Evolutionary conservation across 1,140 invertebrate genomes (phyloP).

Genomic region (Drosophila kanapiae): DNA sequence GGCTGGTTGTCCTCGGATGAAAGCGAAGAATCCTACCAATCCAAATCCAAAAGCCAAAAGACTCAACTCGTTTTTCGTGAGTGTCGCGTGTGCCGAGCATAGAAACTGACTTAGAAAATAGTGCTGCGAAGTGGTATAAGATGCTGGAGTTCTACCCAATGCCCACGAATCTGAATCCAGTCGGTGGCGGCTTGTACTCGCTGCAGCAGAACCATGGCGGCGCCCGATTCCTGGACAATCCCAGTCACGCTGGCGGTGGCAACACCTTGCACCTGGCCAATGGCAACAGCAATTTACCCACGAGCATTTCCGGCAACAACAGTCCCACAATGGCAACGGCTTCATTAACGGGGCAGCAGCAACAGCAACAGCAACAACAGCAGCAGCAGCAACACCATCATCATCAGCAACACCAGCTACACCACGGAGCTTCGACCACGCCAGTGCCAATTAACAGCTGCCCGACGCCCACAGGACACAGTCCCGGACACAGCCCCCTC

Average conservation of each 20-base stretch:
- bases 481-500: slow-evolving; percentile 72
- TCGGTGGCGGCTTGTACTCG: slow-evolving; percentile 78
- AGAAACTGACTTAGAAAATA: slow-evolving; percentile 8
- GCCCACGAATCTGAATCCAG: slow-evolving; percentile 84
- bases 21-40: slow-evolving; percentile 8
- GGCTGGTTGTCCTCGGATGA: slow-evolving; percentile 72
- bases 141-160: slow-evolving; percentile 85
- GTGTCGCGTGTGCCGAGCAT: slow-evolving; percentile 22
- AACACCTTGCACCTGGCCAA: slow-evolving; percentile 38
- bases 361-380: slow-evolving; percentile 22
- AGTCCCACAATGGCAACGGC: slow-evolving; percentile 61
- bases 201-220: slow-evolving; percentile 83
- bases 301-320: slow-evolving; percentile 68
- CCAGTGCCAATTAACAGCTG: slow-evolving; percentile 74
- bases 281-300: slow-evolving; percentile 49
- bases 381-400: slow-evolving; percentile 47
- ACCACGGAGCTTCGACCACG: slow-evolving; percentile 68
- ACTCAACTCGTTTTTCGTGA: slow-evolving; percentile 14
- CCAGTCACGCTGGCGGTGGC: slow-evolving; percentile 43
- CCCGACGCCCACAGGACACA: slow-evolving; percentile 78
- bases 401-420: slow-evolving; percentile 60
- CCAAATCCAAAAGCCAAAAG: slow-evolving; percentile 3
- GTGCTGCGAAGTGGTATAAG: slow-evolving; percentile 43
- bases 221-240: slow-evolving; percentile 79
- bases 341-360: slow-evolving; percentile 70